phyloP scores from a whole-genome alignment of 1,140 invertebrate genomes.

The Drosophila pseudoobscura region DNA sequence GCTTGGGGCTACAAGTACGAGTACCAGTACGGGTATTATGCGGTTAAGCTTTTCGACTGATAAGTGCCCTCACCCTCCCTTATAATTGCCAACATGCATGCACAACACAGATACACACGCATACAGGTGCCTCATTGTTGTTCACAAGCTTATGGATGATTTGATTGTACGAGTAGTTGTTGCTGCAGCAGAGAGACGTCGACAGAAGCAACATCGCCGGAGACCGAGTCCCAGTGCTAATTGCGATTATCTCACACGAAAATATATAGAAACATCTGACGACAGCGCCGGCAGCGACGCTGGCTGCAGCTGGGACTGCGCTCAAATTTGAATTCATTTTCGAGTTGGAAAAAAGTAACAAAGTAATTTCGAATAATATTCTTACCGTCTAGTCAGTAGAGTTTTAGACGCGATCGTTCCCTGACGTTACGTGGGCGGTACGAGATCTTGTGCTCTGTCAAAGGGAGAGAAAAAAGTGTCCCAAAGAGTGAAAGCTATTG shows the following conservation, averaged over 20 bases:
- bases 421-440: slow-evolving; percentile 67
- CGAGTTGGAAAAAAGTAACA: slow-evolving; percentile 67
- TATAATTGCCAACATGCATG: slow-evolving; percentile 79
- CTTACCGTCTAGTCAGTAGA: slow-evolving; percentile 75
- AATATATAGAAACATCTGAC: slow-evolving; percentile 49
- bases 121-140: slow-evolving; percentile 55
- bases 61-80: slow-evolving; percentile 70
- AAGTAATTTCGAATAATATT: slow-evolving; percentile 78
- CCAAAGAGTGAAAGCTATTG: not conserved
- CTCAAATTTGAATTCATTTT: slow-evolving; percentile 79
- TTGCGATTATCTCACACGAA: slow-evolving; percentile 80
- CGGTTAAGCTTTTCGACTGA: slow-evolving; percentile 68
- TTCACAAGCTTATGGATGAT: slow-evolving; percentile 68
- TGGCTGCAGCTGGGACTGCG: slow-evolving; percentile 54
- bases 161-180: slow-evolving; percentile 37
- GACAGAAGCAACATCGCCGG: slow-evolving; percentile 1
- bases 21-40: slow-evolving; percentile 46
- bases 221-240: slow-evolving; percentile 66
- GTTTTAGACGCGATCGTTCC: slow-evolving; percentile 74
- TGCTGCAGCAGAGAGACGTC: slow-evolving; percentile 26
- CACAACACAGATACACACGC: slow-evolving; percentile 65
- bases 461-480: slow-evolving; percentile 42
- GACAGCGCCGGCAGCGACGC: slow-evolving; percentile 38
- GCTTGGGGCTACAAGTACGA: not conserved
- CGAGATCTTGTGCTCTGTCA: slow-evolving; percentile 13